Conservation (phyloP, 2,888 invertebrate species). For the Nowickia ferox region DNA sequence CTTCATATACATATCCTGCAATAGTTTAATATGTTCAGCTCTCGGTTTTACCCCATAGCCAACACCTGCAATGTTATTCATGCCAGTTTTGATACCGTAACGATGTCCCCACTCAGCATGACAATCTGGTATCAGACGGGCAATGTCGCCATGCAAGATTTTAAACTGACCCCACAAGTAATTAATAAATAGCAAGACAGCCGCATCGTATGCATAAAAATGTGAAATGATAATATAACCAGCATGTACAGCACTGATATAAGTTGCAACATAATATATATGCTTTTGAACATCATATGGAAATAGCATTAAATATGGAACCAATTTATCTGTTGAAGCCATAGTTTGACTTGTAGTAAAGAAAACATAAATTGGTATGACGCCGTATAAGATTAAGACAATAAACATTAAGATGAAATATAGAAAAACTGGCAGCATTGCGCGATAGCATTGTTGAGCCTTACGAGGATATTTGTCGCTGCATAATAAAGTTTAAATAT, state of each 20-base stretch:
- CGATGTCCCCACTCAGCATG: conserved; percentile 45
- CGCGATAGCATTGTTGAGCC: conserved; percentile 18
- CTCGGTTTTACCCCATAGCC: neutral
- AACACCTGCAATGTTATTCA: neutral
- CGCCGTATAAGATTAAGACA: conserved; percentile 4
- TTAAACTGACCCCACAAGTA: conserved; percentile 49
- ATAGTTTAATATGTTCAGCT: neutral
- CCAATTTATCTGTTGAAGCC: conserved; percentile 24
- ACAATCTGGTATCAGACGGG: conserved; percentile 51
- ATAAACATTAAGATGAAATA: neutral
- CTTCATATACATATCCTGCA: conserved; percentile 45
- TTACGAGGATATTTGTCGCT: neutral
- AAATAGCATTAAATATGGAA: conserved; percentile 51
- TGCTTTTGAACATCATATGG: conserved; percentile 29
- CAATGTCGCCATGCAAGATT: conserved; percentile 40
- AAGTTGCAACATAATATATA: conserved; percentile 27
- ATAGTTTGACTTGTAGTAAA: conserved; percentile 30
- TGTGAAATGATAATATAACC: conserved; percentile 36
- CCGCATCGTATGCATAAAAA: conserved; percentile 45
- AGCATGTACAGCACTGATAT: neutral
- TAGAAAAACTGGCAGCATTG: conserved; percentile 24
- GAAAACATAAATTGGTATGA: conserved; percentile 12
- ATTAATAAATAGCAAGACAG: conserved; percentile 32
- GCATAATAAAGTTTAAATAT: neutral
- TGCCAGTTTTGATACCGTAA: neutral